Percentiles rank a stretch among this genome's conserved stretches.
These are phyloP conservation scores for Polietes domitor DNA, from an alignment of 2,888 invertebrate genomes.

Conservation along the genomic window DNA sequence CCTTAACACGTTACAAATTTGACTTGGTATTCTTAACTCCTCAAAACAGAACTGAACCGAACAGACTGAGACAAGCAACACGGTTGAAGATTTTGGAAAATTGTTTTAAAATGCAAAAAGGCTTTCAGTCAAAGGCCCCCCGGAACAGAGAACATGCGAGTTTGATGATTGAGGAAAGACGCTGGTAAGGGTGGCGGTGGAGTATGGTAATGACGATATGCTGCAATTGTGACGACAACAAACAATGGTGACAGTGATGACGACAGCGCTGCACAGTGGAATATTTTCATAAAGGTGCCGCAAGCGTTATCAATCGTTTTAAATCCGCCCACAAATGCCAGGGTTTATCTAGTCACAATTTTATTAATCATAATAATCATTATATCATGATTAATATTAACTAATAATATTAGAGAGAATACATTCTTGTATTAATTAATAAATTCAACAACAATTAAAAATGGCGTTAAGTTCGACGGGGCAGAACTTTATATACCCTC, in stretches of 20 bases:
- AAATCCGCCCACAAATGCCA: too few species aligned
- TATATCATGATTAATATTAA: too few species aligned
- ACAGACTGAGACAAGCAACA: slow-evolving; percentile 5
- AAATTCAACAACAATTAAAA: too few species aligned
- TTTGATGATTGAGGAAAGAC: background rate
- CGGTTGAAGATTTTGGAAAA: background rate
- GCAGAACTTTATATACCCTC: too few species aligned
- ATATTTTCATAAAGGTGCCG: too few species aligned
- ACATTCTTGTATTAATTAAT: too few species aligned
- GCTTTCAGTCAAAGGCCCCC: background rate
- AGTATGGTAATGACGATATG: too few species aligned
- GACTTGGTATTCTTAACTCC: background rate
- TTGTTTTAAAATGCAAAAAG: background rate
- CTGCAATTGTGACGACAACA: background rate
- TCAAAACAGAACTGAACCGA: background rate
- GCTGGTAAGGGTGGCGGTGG: background rate
- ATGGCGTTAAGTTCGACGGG: too few species aligned
- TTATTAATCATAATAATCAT: too few species aligned
- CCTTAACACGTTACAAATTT: slow-evolving; percentile 58
- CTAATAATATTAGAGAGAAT: too few species aligned
- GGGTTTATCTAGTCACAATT: too few species aligned
- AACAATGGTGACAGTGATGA: slow-evolving; percentile 22
- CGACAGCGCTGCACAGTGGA: background rate
- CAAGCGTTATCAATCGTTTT: too few species aligned
- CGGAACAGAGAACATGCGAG: background rate